Percentiles rank a stretch among this genome's conserved stretches.
These are phyloP conservation scores for Keiferia lycopersicella DNA, from an alignment of 2,888 invertebrate species.

Conservation along the genomic window DNA sequence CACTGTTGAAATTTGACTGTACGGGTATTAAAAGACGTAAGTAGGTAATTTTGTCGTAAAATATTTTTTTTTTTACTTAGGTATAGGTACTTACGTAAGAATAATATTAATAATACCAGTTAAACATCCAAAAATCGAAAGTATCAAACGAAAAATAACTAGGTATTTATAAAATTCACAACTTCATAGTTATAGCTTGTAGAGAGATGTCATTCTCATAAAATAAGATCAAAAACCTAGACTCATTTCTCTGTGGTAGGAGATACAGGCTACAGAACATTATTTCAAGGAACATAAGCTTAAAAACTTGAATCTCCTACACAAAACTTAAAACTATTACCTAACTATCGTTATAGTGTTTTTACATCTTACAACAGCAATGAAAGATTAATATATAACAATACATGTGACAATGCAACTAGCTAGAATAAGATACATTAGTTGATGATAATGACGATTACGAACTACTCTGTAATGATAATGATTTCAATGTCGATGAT, in stretches of 20 bases:
- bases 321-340: not conserved
- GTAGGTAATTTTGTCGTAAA: not conserved
- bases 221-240: no score
- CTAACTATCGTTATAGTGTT: not conserved
- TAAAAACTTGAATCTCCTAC: not conserved
- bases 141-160: not conserved
- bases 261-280: not conserved
- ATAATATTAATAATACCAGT: not conserved
- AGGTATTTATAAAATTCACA: not conserved
- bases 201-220: no score
- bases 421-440: constrained; percentile 11
- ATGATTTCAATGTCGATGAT: constrained; percentile 10
- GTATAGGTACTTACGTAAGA: not conserved
- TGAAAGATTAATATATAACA: not conserved
- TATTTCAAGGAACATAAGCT: not conserved
- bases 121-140: not conserved
- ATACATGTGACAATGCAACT: constrained; percentile 8
- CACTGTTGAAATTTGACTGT: not conserved
- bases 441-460: constrained; percentile 1
- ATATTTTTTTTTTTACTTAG: not conserved
- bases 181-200: not conserved
- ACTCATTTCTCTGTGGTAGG: not conserved
- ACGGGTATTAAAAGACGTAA: not conserved
- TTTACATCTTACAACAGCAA: constrained; percentile 15
- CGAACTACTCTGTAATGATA: constrained; percentile 5